These are phyloP conservation scores for Epistrophella euchroma DNA, from an alignment of 2,888 invertebrate genomes.

Conservation along the genomic window DNA sequence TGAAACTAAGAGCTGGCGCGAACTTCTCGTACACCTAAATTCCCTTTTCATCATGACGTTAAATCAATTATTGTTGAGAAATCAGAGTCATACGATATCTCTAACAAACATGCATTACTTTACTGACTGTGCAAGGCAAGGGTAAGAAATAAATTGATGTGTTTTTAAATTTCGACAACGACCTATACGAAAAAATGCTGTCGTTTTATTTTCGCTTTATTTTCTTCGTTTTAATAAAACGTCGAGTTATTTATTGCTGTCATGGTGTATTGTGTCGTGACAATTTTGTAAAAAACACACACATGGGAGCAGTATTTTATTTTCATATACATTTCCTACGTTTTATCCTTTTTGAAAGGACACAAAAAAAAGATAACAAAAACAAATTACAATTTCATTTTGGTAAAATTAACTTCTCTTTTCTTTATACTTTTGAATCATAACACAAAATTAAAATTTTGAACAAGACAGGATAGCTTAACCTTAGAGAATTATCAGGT, in stretches of 20 bases:
- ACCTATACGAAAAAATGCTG: constrained; percentile 20
- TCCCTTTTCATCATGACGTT: neutral
- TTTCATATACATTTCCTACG: neutral
- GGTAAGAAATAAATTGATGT: constrained; percentile 36
- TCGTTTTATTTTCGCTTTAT: constrained; percentile 19
- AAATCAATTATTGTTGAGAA: constrained; percentile 28
- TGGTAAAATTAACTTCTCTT: neutral
- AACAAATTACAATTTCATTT: neutral
- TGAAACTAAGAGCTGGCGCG: neutral
- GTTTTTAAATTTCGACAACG: constrained; percentile 34
- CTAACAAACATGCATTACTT: neutral
- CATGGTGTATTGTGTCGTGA: constrained; percentile 37
- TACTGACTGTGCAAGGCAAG: neutral
- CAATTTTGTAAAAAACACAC: constrained; percentile 28
- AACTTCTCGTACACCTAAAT: neutral
- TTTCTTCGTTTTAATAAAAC: constrained; percentile 25
- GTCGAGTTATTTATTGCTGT: constrained; percentile 33
- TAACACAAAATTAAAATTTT: constrained; percentile 8
- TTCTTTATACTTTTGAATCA: neutral
- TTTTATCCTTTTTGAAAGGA: neutral
- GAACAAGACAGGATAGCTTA: neutral
- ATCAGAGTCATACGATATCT: constrained; percentile 17
- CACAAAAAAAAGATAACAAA: neutral
- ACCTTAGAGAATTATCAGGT: no score
- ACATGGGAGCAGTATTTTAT: constrained; percentile 37